Conservation (phyloP, 2,888 invertebrate species). For the Chalcosyrphus nemorum region DNA sequence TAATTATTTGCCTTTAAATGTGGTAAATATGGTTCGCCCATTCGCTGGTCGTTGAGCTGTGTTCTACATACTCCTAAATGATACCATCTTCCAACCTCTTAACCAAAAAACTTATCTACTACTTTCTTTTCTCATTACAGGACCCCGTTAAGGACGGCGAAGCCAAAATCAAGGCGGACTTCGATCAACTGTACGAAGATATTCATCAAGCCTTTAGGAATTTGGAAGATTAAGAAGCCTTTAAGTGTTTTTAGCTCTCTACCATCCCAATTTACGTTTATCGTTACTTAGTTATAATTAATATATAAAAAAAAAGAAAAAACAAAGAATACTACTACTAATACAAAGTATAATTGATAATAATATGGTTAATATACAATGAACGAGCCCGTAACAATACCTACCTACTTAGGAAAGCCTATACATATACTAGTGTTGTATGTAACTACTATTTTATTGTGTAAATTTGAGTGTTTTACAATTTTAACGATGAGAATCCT, state of each 20-base stretch:
- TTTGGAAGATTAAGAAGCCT: constrained; percentile 94
- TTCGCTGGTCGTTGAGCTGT: too few species aligned
- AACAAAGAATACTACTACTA: constrained; percentile 31
- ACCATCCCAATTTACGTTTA: constrained; percentile 70
- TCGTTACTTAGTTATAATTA: constrained; percentile 70
- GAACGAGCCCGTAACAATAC: constrained; percentile 55
- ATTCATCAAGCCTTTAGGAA: constrained; percentile 98
- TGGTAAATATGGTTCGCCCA: too few species aligned
- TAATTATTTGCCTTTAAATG: too few species aligned
- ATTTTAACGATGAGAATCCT: constrained; percentile 39
- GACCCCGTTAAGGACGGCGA: constrained; percentile 99
- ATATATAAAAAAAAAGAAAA: constrained; percentile 23
- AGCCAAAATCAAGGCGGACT: constrained; percentile 96
- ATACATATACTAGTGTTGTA: constrained; percentile 27
- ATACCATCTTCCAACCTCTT: too few species aligned
- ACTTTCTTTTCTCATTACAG: constrained; percentile 82
- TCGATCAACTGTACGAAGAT: constrained; percentile 97
- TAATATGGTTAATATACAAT: constrained; percentile 43
- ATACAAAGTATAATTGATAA: constrained; percentile 26
- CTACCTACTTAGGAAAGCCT: constrained; percentile 51
- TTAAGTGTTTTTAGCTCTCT: constrained; percentile 52
- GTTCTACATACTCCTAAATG: too few species aligned
- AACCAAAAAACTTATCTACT: background rate
- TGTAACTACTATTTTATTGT: constrained; percentile 63
- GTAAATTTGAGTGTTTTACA: constrained; percentile 67